Base-by-base conservation (phyloP, 2,113 vertebrate genomes). In the Chiloscyllium plagiosum region DNA sequence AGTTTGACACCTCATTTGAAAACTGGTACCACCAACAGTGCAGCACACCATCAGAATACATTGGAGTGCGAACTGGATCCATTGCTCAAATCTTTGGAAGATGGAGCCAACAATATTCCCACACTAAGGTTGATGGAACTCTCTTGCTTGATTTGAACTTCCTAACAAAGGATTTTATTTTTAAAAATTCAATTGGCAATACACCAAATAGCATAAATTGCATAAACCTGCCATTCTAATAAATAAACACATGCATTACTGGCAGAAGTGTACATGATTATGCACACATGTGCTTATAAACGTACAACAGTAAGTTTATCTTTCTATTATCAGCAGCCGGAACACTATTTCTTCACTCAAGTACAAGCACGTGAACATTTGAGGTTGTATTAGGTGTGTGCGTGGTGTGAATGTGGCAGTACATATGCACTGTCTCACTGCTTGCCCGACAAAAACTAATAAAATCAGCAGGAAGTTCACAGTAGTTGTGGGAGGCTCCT, bases 351-450 rank as follows among this genome's bases (percentile, higher is more conserved):
- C 56, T 65, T 92, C 52, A 65, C 15, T n/a, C 17, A 92, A 92
- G 52, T n/a, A 65, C 56, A 92, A 92, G 89, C 4, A 61, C 56
- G 56, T 92, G 56, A 92, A 92, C n/a, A 56, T 65, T 65, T 92
- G 29, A 65, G 56, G n/a, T 92, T 92, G 52, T 65, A 92, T 92
- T 66, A 61, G 56, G 56, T 92, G 89, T 92, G 89, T 66, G 89
- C 37, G 29, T 61, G 65, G 61, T 92, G 89, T 22, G 52, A 92
- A 92, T 66, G 89, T 66, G 52, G 86, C 86, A 61, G 26, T 89
- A 66, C 33, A 66, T 19, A 83, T 8, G 89, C 89, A 8, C 61
- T 92, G 26, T 5, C 33, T 92, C 56, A 8, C 61, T 92, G 26
- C 33, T 33, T 92, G 56, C 61, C 50, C 29, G 29, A 90, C 56